A percentile compares a stretch with the other conserved stretches of the same genome.
Evolutionary conservation across 2,113 vertebrate genomes (phyloP).

Genomic region (Cinclus mexicanus): DNA sequence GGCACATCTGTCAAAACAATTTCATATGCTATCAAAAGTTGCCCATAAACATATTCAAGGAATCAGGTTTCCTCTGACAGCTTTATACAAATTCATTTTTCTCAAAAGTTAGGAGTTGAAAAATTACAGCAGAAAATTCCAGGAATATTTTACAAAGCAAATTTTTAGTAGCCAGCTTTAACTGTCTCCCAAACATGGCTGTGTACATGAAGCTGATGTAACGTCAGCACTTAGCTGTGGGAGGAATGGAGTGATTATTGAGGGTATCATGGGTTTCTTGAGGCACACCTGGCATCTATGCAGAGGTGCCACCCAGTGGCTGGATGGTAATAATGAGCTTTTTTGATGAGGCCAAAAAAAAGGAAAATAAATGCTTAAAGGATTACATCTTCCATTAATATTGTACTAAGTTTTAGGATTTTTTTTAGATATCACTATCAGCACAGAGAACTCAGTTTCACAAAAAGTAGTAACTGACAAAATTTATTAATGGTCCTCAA

Average conservation of each 20-base stretch:
- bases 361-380: accelerated
- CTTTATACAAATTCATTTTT: background rate
- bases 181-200: background rate
- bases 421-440: background rate
- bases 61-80: background rate
- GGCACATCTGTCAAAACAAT: background rate
- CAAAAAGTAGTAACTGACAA: background rate
- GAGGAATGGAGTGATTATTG: background rate
- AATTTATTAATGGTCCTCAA: background rate
- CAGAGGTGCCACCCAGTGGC: constrained; percentile 62
- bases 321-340: background rate
- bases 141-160: background rate
- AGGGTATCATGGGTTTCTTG: background rate
- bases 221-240: background rate
- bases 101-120: background rate
- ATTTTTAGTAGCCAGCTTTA: background rate
- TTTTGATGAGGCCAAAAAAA: accelerated
- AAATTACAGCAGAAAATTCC: background rate
- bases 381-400: background rate
- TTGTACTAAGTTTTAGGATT: background rate
- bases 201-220: accelerated
- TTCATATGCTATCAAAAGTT: background rate
- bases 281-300: background rate
- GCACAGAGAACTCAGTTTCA: background rate
- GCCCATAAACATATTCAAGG: background rate